Evolutionary conservation across 64 coral and sea anemone species (phyloP), one percentile per base, ranked within the genome.

Genomic region (Dendronephthya gigantea): DNA sequence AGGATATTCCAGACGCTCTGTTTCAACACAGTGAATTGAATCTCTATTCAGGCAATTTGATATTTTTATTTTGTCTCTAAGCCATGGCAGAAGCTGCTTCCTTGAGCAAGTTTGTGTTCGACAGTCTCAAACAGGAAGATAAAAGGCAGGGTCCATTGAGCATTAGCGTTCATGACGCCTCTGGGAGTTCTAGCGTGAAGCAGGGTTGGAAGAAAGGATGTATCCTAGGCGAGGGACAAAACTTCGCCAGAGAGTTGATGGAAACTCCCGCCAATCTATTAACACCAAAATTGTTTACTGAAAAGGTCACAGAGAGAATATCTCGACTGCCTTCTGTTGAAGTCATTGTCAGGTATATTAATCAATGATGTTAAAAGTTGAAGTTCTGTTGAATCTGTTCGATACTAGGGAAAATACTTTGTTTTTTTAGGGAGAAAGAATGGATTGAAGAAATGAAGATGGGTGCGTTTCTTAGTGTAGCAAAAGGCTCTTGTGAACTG

Each of bases 181-280:
- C 31, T 33, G 27, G 37, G 13, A 33, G 72, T 39, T n/a, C 0
- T n/a, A 62, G 2, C 19, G 0, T 79, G 29, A 79, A 79, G 22
- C 13, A 79, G 34, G 32, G 9, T n/a, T 97, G 91, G 91, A 79
- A 87, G 35, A 84, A 82, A 87, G 94, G 94, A 11, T 68, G 89
- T 31, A 83, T 93, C 19, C 19, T 91, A 3, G 90, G 90, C 38
- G 84, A 87, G 23, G 83, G 87, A 48, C 94, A 97, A 38, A 97
- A 97, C 41, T 91, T 97, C 93, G 94, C 94, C 13, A 97, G 94
- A 84, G 88, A 88, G n/a, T 81, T 97, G 39, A 91, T 91, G 89
- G 91, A 93, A 82, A 91, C 84, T 4, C 94, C 94, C 7, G 88
- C 86, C 66, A 97, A 97, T 83, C 70, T 97, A 11, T 83, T 97